Evolutionary conservation across 2,888 invertebrate genomes (phyloP).

Genomic region (Dynastes maya): DNA sequence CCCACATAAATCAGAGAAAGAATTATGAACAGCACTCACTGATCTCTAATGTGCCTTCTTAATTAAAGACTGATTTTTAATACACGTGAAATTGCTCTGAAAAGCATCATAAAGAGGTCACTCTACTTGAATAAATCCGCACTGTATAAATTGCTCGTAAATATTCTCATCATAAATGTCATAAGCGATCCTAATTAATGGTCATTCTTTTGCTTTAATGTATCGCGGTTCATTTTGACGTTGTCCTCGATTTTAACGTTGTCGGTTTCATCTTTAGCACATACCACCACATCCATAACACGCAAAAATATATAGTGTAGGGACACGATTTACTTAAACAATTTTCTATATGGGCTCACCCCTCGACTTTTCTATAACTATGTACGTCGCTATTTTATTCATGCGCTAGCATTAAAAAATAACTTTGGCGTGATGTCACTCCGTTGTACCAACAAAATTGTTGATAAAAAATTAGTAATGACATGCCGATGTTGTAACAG

Average conservation of each 20-base stretch:
- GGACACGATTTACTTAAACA: neutral
- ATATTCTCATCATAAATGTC: slow-evolving; percentile 28
- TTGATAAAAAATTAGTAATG: neutral
- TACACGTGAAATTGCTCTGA: slow-evolving; percentile 1
- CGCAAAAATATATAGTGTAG: no score
- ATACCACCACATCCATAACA: neutral
- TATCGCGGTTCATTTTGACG: slow-evolving; percentile 6
- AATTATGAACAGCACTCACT: neutral
- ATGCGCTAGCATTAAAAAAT: slow-evolving; percentile 12
- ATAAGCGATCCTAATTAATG: slow-evolving; percentile 22
- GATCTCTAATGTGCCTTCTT: slow-evolving; percentile 5
- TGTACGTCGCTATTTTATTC: neutral
- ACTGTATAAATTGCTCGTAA: slow-evolving; percentile 38
- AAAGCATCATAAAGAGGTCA: neutral
- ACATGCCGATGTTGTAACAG: slow-evolving; percentile 1
- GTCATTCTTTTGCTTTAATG: neutral
- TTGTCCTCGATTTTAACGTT: neutral
- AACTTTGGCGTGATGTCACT: neutral
- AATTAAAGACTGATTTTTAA: slow-evolving; percentile 31
- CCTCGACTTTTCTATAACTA: neutral
- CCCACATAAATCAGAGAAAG: neutral
- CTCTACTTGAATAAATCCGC: slow-evolving; percentile 7
- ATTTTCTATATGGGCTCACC: neutral
- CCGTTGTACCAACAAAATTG: neutral
- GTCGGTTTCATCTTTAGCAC: neutral